Conservation (phyloP, 2,113 vertebrate species). For the Colossoma macropomum region DNA sequence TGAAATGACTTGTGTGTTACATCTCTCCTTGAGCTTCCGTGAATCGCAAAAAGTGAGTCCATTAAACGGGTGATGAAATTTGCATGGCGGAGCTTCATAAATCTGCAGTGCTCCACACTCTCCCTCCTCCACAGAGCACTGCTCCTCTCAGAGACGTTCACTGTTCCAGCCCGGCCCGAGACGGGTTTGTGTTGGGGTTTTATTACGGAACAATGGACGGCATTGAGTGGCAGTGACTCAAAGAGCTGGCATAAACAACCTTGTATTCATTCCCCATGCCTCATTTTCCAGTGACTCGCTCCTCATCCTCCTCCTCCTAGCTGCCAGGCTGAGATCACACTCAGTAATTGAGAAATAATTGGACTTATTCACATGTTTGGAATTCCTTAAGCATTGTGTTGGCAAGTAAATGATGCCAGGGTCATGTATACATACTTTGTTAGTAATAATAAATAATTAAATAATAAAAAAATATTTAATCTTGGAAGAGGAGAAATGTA, state of each 20-base stretch:
- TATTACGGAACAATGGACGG: constrained; percentile 47
- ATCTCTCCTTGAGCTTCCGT: background rate
- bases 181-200: constrained; percentile 29
- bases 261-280: constrained; percentile 33
- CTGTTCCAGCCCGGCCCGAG: constrained; percentile 21
- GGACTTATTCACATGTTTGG: constrained; percentile 46
- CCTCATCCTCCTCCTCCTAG: constrained; percentile 3
- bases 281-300: constrained; percentile 5
- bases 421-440: background rate
- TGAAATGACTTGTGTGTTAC: background rate
- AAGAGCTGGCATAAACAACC: constrained; percentile 35
- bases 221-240: constrained; percentile 48
- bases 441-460: background rate
- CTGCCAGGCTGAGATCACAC: constrained; percentile 38
- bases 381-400: constrained; percentile 44
- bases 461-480: background rate
- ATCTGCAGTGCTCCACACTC: constrained; percentile 14
- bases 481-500: background rate
- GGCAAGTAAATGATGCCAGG: constrained; percentile 8
- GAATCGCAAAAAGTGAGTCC: background rate
- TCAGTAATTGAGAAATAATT: constrained; percentile 40
- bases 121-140: background rate
- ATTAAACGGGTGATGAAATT: constrained; percentile 14
- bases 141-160: constrained; percentile 28
- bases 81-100: constrained; percentile 11